Percentiles rank a stretch among this genome's conserved stretches.
These are phyloP conservation scores for Yponomeuta malinellus DNA, from an alignment of 2,888 invertebrate genomes.

Conservation along the genomic window DNA sequence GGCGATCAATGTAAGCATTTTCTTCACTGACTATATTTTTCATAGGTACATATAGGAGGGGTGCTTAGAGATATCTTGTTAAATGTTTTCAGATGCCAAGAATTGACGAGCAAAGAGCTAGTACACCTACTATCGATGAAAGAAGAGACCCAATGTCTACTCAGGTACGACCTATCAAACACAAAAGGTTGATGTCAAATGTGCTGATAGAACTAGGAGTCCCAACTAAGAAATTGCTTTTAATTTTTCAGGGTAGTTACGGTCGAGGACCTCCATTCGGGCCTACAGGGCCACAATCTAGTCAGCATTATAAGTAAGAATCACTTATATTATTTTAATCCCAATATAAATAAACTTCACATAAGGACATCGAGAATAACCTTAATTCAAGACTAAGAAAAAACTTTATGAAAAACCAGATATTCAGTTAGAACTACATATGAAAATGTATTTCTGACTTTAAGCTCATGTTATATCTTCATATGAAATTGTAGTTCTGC, in stretches of 20 bases:
- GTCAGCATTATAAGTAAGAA: constrained; percentile 36
- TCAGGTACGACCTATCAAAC: constrained; percentile 34
- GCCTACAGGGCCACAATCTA: constrained; percentile 41
- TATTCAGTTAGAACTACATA: no score
- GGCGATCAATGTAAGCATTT: constrained; percentile 45
- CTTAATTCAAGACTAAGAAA: no score
- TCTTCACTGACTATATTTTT: background rate
- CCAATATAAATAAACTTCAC: no score
- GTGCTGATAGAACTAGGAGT: no score
- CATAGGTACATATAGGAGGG: no score
- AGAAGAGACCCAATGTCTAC: constrained; percentile 47
- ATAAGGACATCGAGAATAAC: no score
- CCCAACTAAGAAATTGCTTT: background rate
- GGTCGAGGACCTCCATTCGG: constrained; percentile 49
- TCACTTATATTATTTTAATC: background rate
- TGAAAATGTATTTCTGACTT: no score
- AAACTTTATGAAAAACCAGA: no score
- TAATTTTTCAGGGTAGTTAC: constrained; percentile 23
- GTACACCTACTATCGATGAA: constrained; percentile 84
- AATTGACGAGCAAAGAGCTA: constrained; percentile 78
- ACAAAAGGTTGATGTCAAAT: no score
- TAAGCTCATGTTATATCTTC: no score
- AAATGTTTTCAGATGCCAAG: constrained; percentile 42
- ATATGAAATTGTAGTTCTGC: no score
- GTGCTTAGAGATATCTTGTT: background rate